Evolutionary conservation across 2,113 vertebrate species (phyloP).

Genomic region (Eudorcas thomsonii): DNA sequence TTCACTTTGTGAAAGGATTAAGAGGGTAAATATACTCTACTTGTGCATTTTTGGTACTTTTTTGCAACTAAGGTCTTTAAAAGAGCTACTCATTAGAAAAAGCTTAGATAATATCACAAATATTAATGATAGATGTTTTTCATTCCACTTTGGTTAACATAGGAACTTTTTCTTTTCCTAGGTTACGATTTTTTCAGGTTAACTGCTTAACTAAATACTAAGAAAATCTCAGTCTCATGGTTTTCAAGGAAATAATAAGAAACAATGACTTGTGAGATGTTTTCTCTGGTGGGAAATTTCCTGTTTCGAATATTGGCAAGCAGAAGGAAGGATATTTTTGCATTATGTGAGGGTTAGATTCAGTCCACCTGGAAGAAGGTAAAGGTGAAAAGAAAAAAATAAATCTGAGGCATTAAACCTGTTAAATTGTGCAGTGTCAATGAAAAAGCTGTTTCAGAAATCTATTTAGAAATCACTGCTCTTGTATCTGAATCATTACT

Average conservation of each 20-base stretch:
- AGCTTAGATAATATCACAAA: neutral
- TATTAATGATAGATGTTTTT: neutral
- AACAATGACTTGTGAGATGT: neutral
- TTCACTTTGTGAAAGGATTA: neutral
- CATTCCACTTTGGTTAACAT: neutral
- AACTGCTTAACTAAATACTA: neutral
- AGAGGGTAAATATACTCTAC: neutral
- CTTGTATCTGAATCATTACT: slow-evolving; percentile 42
- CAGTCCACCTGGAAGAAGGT: neutral
- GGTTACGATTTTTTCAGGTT: neutral
- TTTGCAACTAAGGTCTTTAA: slow-evolving; percentile 11
- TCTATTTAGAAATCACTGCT: slow-evolving; percentile 63
- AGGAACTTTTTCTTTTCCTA: neutral
- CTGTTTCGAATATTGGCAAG: neutral
- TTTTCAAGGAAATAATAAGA: slow-evolving; percentile 25
- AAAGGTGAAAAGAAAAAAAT: slow-evolving; percentile 30
- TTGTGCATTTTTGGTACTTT: neutral
- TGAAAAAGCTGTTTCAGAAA: slow-evolving; percentile 51
- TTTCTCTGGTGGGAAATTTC: neutral
- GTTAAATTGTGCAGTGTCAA: neutral
- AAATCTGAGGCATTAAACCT: slow-evolving; percentile 47
- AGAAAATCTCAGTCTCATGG: neutral
- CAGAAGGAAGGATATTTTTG: slow-evolving; percentile 12
- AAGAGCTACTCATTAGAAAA: slow-evolving; percentile 39
- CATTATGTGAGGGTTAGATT: neutral